These are phyloP conservation scores for Egretta garzetta DNA, from an alignment of 2,113 vertebrate species.

Conservation along the genomic window DNA sequence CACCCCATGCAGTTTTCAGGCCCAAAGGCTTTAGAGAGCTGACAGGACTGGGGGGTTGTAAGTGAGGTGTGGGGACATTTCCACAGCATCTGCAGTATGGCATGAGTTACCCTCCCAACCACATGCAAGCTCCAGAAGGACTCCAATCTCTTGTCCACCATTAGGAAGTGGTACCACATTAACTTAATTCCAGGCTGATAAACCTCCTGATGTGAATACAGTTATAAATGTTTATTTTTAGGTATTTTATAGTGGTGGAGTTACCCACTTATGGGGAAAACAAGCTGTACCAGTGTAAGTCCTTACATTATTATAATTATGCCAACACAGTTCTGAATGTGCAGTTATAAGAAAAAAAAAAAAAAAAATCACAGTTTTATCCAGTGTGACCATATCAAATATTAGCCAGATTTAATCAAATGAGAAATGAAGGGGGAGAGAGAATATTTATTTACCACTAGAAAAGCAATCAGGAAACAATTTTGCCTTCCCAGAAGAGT, in stretches of 20 bases:
- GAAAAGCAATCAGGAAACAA: constrained; percentile 6
- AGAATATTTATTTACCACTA: constrained; percentile 35
- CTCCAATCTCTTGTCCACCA: not conserved
- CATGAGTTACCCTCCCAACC: not conserved
- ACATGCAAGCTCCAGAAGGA: not conserved
- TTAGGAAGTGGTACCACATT: not conserved
- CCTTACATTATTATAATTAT: not conserved
- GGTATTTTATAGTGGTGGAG: not conserved
- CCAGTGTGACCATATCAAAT: not conserved
- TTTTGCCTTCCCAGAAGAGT: constrained; percentile 16
- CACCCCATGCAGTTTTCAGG: not conserved
- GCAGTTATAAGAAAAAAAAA: not conserved
- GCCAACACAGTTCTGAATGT: not conserved
- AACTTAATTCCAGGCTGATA: not conserved
- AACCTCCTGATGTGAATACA: not conserved
- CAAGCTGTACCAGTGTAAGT: not conserved
- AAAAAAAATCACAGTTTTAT: not conserved
- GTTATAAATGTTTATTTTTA: not conserved
- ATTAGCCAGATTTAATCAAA: constrained; percentile 23
- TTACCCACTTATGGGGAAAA: not conserved
- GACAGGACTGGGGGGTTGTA: not conserved
- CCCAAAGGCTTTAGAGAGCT: not conserved
- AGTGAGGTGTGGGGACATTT: not conserved
- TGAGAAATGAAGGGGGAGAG: not conserved
- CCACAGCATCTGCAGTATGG: not conserved